Evolutionary conservation across 2,797 vertebrate species (phyloP), one percentile per base, ranked within the genome.

Genomic region (Catharus ustulatus): DNA sequence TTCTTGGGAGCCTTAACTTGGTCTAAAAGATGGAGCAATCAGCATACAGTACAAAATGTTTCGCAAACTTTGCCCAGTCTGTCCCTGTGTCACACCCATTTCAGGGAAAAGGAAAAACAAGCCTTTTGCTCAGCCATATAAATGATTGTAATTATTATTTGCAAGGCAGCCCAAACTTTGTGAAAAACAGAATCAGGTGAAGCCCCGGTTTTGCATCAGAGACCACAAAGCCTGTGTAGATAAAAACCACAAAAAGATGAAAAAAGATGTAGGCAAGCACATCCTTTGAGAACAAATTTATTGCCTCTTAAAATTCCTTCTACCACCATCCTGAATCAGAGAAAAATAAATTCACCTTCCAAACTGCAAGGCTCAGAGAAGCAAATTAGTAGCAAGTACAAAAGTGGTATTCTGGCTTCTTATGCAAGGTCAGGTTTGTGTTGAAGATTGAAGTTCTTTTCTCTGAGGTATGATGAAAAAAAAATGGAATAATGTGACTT

Each of bases 1-100:
- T 69, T 75, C 55, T 93, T 0, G 0, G 36, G 40, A 92, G 57
- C 83, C 55, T 63, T 46, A 69, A 55, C 54, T 86, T 2, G 0
- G 26, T 42, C 42, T 73, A 36, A 93, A 90, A 86, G 87, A 86
- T 93, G 93, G 74, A 94, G 87, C 80, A 94, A 94, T 95, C 61
- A 80, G 84, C 32, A 91, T 36, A 84, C 30, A 86, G 85, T 45
- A 93, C 83, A 86, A 90, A 84, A 73, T 67, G 85, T 93, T 96
- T 88, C 0, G 0, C 71, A 94, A 68, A 81, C 83, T 88, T 88
- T 94, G 91, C 85, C 72, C 83, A 71, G 48, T n/a, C 77, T 91
- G 72, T 89, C 61, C 77, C 67, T 63, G 42, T 76, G 80, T 84
- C 90, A 84, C 86, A 91, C 77, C 74, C 74, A 82, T 74, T 96